phyloP scores from a whole-genome alignment of 2,797 vertebrate species.

The Coregonus suidteri region DNA sequence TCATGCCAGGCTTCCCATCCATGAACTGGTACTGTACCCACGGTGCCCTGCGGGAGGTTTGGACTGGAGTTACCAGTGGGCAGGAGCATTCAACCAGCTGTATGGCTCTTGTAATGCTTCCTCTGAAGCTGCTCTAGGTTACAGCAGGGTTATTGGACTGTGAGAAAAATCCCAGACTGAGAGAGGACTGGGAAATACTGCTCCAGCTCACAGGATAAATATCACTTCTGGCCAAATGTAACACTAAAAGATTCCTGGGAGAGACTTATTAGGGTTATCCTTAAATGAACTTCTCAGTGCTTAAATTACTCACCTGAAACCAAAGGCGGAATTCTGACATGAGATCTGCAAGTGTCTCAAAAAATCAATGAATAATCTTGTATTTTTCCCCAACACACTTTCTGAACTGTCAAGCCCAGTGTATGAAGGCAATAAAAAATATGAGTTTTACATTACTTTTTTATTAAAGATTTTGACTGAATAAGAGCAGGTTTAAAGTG shows the following conservation, averaged over 20 bases:
- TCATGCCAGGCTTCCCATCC: not conserved
- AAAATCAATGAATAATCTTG: constrained; percentile 22
- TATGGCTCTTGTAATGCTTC: not conserved
- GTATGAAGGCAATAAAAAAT: too few species aligned
- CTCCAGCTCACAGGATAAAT: not conserved
- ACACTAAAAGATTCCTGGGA: not conserved
- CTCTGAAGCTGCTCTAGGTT: not conserved
- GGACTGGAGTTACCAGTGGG: not conserved
- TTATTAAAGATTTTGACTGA: not conserved
- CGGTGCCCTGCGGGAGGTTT: not conserved
- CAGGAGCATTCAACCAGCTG: not conserved
- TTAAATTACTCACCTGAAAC: constrained; percentile 27
- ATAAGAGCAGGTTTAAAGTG: not conserved
- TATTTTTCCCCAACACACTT: constrained; percentile 13
- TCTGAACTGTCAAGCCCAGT: not conserved
- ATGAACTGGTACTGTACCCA: not conserved
- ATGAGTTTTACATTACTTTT: not conserved
- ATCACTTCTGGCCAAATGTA: not conserved
- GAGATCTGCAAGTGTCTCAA: too few species aligned
- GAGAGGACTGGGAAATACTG: not conserved
- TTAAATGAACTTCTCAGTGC: not conserved
- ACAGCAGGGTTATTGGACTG: not conserved
- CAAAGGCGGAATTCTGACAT: too few species aligned
- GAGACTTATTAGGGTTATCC: not conserved
- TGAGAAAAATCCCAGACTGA: constrained; percentile 1